A percentile compares a stretch with the other conserved stretches of the same genome.
Evolutionary conservation across 2,113 vertebrate genomes (phyloP).

Genomic region (Lampris incognitus): DNA sequence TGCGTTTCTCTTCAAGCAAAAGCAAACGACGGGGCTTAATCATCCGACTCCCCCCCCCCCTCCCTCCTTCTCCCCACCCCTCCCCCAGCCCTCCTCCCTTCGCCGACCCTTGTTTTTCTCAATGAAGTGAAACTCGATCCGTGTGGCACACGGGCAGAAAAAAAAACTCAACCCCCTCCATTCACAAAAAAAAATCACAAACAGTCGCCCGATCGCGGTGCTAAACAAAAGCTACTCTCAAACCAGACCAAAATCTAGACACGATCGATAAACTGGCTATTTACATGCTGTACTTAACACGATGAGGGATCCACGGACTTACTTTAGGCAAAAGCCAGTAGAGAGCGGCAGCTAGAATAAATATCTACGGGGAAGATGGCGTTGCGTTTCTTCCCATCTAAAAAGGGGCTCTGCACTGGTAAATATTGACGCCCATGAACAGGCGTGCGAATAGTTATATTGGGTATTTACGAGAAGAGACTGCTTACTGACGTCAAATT

Average conservation of each 20-base stretch:
- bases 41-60: slow-evolving; percentile 10
- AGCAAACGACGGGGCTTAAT: slow-evolving; percentile 4
- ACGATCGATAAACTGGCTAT: not conserved
- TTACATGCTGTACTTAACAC: too few species aligned
- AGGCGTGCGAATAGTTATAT: not conserved
- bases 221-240: slow-evolving; percentile 32
- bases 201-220: slow-evolving; percentile 33
- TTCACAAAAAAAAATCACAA: slow-evolving; percentile 76
- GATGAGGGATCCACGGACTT: too few species aligned
- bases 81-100: slow-evolving; percentile 29
- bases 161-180: slow-evolving; percentile 66
- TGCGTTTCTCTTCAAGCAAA: not conserved
- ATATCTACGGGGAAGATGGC: slow-evolving; percentile 78
- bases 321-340: slow-evolving; percentile 15
- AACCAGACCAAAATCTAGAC: slow-evolving; percentile 23
- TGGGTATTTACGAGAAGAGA: not conserved
- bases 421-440: too few species aligned
- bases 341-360: slow-evolving; percentile 76
- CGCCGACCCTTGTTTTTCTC: slow-evolving; percentile 80
- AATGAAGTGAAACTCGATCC: slow-evolving; percentile 85
- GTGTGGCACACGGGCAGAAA: slow-evolving; percentile 54
- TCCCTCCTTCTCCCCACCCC: slow-evolving; percentile 27
- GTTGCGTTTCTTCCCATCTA: slow-evolving; percentile 53
- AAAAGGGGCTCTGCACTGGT: not conserved
- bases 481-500: not conserved